Evolutionary conservation across 2,797 vertebrate species (phyloP), one percentile per base, ranked within the genome.

Genomic region (Cryptoprocta ferox): DNA sequence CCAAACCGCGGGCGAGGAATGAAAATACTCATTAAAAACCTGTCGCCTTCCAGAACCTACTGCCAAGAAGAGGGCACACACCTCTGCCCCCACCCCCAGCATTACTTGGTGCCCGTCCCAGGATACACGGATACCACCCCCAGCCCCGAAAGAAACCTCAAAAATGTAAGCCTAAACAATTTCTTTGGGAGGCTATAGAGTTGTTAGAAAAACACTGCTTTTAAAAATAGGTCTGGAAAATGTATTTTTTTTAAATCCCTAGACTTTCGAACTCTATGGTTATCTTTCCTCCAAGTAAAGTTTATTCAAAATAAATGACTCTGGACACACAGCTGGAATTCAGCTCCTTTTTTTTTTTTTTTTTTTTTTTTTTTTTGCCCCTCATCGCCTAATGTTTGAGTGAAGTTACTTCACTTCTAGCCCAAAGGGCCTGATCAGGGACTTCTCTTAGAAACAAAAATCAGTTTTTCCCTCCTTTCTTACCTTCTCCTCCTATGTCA

Each of bases 401-500:
- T n/a, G 45, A 97, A 96, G 73, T 95, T 83, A 42, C 68, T 90
- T 89, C 39, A 24, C 79, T 93, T 73, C 81, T 59, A 91, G 75
- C 66, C 84, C 71, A 42, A 61, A 73, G 59, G 26, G 71, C 56
- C 93, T 66, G 82, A 95, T 89, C 71, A 50, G 32, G 42, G 79
- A 95, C 79, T 84, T 91, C 45, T 89, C 65, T 90, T 5, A 61
- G 1, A 81, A 73, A 91, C 94, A 97, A 89, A 66, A 97, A 76
- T 89, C 30, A 14, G 65, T 48, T 80, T 94, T 88, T 35, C 6
- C 6, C 95, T 61, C 65, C 50, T 95, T 80, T 89, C 98, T 98
- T 96, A 98, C 98, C 98, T 98, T 98, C 98, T 98, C 97, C 97
- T 95, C 97, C 97, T 94, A 96, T 94, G 98, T 96, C 99, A 99